Conservation (phyloP, 2,797 vertebrate species). For the Odontamblyopus lacepedii region DNA sequence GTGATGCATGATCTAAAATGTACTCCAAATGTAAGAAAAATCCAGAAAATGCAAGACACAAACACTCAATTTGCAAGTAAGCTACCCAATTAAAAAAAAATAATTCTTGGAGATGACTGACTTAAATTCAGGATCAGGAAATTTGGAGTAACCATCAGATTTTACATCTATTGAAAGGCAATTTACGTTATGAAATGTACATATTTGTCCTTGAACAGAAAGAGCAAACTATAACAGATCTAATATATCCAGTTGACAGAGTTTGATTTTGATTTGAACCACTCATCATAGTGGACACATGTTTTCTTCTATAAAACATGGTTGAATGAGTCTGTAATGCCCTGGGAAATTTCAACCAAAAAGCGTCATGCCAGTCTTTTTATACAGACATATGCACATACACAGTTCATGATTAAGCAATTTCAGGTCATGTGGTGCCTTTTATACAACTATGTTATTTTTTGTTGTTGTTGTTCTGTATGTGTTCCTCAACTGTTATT, state of each 20-base stretch:
- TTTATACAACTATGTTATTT: background rate
- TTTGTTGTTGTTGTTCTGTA: background rate
- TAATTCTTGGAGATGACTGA: too few relatives aligned
- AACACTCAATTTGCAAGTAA: background rate
- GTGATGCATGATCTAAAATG: background rate
- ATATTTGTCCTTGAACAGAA: background rate
- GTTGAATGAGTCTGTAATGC: background rate
- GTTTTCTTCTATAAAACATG: background rate
- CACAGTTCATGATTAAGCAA: too few relatives aligned
- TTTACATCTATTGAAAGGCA: too few relatives aligned
- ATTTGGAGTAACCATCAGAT: too few relatives aligned
- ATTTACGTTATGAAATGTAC: background rate
- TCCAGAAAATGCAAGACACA: background rate
- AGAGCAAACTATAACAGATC: background rate
- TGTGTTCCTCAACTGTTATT: background rate
- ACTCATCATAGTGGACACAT: background rate
- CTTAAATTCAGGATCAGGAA: background rate
- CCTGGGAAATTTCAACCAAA: background rate
- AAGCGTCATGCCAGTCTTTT: background rate
- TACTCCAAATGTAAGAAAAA: background rate
- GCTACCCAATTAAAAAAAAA: background rate
- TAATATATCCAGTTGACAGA: background rate
- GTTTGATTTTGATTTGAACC: too few relatives aligned
- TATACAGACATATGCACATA: too few relatives aligned
- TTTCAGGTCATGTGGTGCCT: too few relatives aligned